Conservation (phyloP, 1,140 invertebrate species). For the Aphelenchoides besseyi region DNA sequence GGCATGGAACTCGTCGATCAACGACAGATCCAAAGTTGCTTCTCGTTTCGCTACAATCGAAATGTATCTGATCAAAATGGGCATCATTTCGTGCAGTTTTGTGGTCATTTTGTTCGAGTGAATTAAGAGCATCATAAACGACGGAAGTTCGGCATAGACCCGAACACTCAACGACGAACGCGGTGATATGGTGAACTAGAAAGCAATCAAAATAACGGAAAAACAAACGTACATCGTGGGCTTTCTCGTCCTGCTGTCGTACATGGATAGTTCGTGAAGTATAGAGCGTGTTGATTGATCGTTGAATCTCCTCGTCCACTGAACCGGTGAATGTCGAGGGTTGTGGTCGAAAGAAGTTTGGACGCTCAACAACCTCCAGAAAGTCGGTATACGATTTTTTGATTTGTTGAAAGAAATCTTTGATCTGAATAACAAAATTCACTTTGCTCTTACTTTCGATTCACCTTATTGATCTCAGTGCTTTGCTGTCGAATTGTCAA, state of each 20-base stretch:
- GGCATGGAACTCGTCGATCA: slow-evolving; percentile 44
- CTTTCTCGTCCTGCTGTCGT: neutral
- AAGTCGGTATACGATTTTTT: no score
- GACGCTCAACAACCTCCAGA: no score
- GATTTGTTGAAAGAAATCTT: no score
- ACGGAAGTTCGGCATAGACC: slow-evolving; percentile 36
- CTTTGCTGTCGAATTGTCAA: neutral
- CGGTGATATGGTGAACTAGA: slow-evolving; percentile 45
- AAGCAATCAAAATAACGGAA: slow-evolving; percentile 21
- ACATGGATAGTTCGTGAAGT: neutral
- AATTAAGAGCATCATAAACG: slow-evolving; percentile 8
- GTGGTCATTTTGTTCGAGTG: neutral
- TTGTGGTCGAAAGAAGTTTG: neutral
- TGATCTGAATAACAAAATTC: no score
- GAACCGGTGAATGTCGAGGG: neutral
- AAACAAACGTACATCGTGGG: slow-evolving; percentile 11
- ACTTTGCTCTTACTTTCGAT: no score
- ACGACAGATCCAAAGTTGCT: slow-evolving; percentile 12
- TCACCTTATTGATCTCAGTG: no score
- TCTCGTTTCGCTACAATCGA: slow-evolving; percentile 3
- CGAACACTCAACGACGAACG: slow-evolving; percentile 38
- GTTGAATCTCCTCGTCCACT: neutral
- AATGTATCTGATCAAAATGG: slow-evolving; percentile 36
- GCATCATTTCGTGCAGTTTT: slow-evolving; percentile 29
- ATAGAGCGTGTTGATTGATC: neutral